Conservation (phyloP, 2,113 vertebrate genomes). For the Rhea americana region DNA sequence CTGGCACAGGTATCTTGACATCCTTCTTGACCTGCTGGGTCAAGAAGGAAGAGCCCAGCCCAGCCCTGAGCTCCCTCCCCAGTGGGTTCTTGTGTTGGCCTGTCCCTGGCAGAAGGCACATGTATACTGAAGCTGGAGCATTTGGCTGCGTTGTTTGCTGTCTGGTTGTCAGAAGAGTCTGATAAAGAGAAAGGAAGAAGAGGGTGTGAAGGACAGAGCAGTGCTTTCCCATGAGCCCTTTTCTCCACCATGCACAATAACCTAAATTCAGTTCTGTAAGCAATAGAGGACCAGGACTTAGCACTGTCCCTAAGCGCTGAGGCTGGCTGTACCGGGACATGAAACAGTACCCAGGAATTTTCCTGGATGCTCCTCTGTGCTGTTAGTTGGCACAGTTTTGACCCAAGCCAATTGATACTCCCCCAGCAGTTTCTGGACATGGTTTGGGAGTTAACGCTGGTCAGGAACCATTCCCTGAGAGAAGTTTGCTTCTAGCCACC, state of each 20-base stretch:
- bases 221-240: not conserved
- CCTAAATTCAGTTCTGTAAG: not conserved
- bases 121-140: rapidly evolving
- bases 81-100: not conserved
- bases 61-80: not conserved
- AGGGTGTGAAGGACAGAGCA: not conserved
- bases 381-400: not conserved
- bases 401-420: not conserved
- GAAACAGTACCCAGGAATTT: not conserved
- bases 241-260: not conserved
- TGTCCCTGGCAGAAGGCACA: rapidly evolving
- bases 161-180: not conserved
- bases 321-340: not conserved
- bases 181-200: not conserved
- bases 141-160: not conserved
- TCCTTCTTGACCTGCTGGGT: not conserved
- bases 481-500: not conserved
- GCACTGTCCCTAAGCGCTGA: rapidly evolving
- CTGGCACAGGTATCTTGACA: not conserved
- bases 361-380: not conserved
- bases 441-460: not conserved
- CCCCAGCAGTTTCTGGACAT: not conserved
- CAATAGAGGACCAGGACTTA: not conserved
- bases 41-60: not conserved
- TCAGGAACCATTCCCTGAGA: not conserved